A percentile compares a stretch with the other conserved stretches of the same genome.
Evolutionary conservation across 1,140 invertebrate species (phyloP).

Genomic region (Drosophila pachea): DNA sequence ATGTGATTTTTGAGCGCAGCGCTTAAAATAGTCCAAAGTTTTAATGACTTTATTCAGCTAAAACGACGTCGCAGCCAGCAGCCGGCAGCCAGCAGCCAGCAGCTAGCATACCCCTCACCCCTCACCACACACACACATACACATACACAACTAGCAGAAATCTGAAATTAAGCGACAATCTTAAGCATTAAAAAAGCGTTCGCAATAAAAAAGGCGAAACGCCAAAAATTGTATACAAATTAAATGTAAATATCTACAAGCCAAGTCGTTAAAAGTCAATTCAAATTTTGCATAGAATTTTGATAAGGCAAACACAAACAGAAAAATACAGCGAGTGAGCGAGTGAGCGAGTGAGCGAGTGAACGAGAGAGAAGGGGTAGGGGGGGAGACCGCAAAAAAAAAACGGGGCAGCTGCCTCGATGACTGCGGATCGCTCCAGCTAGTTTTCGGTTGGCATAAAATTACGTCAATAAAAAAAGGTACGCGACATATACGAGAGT

Average conservation of each 20-base stretch:
- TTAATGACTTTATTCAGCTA: conserved; percentile 70
- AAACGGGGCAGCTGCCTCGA: no score
- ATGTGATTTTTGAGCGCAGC: conserved; percentile 62
- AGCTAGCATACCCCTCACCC: neutral
- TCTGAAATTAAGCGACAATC: conserved; percentile 64
- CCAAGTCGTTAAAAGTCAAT: conserved; percentile 73
- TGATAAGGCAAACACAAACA: conserved; percentile 49
- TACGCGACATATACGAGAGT: conserved; percentile 36
- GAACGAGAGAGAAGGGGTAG: neutral
- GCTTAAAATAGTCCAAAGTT: conserved; percentile 74
- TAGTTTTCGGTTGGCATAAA: conserved; percentile 62
- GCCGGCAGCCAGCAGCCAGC: neutral
- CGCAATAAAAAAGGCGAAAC: conserved; percentile 30
- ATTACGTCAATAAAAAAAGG: conserved; percentile 72
- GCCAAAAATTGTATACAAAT: conserved; percentile 64
- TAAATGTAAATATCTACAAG: conserved; percentile 65
- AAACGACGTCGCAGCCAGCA: conserved; percentile 33
- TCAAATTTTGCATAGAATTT: conserved; percentile 71
- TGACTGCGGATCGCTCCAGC: neutral
- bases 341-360: conserved; percentile 1
- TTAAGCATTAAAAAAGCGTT: conserved; percentile 43
- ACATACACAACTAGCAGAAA: conserved; percentile 16
- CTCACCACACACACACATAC: no score
- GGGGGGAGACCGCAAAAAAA: no score
- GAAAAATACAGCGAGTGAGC: neutral